Conservation (phyloP, 2,888 invertebrate species). For the Rotaria magnacalcarata region DNA sequence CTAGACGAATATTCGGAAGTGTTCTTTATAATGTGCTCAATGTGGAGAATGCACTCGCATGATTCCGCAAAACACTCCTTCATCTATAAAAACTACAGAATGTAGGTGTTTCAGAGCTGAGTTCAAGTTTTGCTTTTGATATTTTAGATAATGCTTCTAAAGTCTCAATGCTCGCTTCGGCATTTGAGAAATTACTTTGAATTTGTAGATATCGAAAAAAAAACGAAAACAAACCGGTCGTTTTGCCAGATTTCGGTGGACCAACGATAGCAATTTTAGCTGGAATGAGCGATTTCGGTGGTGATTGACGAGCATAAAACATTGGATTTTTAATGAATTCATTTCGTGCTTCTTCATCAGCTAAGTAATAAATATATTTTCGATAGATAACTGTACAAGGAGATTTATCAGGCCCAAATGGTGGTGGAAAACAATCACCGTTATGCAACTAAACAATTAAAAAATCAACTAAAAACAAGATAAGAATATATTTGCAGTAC, state of each 20-base stretch:
- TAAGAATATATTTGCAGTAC: neutral
- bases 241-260: conserved; percentile 60
- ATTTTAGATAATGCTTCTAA: too few species aligned
- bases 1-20: too few species aligned
- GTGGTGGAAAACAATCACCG: conserved; percentile 57
- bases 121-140: too few species aligned
- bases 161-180: too few species aligned
- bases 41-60: too few species aligned
- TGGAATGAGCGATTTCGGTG: conserved; percentile 58
- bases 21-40: too few species aligned
- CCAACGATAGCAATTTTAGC: conserved; percentile 57
- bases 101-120: too few species aligned
- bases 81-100: too few species aligned
- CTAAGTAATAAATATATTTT: conserved; percentile 42
- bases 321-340: conserved; percentile 56
- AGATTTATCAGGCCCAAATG: conserved; percentile 50
- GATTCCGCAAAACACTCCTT: too few species aligned
- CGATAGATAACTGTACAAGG: conserved; percentile 42
- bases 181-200: too few species aligned
- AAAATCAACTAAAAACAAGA: neutral
- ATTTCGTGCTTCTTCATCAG: conserved; percentile 49
- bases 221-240: conserved; percentile 51
- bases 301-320: conserved; percentile 53
- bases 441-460: conserved; percentile 51
- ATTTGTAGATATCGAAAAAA: conserved; percentile 54